phyloP scores from a whole-genome alignment of 2,888 invertebrate species.

The Synergus laeviventris region DNA sequence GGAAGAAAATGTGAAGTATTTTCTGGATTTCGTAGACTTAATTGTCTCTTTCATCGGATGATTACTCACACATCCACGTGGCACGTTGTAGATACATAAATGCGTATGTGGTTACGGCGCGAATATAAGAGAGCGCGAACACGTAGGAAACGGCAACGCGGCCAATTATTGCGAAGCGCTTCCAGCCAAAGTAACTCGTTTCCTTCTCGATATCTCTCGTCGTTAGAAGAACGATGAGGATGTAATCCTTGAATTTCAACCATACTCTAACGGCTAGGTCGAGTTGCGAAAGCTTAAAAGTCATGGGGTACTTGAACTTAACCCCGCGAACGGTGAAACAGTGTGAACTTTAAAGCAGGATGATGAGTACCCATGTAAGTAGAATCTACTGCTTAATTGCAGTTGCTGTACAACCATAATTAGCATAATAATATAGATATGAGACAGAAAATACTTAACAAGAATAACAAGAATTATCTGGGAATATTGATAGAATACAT shows the following conservation, averaged over 20 bases:
- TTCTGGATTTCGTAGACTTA: neutral
- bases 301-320: constrained; percentile 21
- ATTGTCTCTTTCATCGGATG: constrained; percentile 23
- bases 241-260: constrained; percentile 27
- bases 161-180: constrained; percentile 37
- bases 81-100: constrained; percentile 23
- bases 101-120: constrained; percentile 29
- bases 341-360: constrained; percentile 3
- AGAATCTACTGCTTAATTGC: constrained; percentile 7
- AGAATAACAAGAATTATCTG: too few species aligned
- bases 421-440: too few species aligned
- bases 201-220: constrained; percentile 24
- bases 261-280: constrained; percentile 1
- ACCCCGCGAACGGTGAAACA: neutral
- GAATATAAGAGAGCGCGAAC: constrained; percentile 34
- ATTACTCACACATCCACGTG: constrained; percentile 25
- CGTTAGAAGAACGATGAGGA: constrained; percentile 27
- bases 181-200: constrained; percentile 40
- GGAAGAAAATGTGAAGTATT: neutral
- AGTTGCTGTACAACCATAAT: constrained; percentile 1
- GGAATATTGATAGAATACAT: too few species aligned
- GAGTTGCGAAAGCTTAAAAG: constrained; percentile 5
- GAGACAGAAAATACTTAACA: too few species aligned
- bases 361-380: neutral
- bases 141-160: constrained; percentile 34